These are phyloP conservation scores for Rhabdornis inornatus DNA, from an alignment of 2,113 vertebrate genomes.

Conservation along the genomic window DNA sequence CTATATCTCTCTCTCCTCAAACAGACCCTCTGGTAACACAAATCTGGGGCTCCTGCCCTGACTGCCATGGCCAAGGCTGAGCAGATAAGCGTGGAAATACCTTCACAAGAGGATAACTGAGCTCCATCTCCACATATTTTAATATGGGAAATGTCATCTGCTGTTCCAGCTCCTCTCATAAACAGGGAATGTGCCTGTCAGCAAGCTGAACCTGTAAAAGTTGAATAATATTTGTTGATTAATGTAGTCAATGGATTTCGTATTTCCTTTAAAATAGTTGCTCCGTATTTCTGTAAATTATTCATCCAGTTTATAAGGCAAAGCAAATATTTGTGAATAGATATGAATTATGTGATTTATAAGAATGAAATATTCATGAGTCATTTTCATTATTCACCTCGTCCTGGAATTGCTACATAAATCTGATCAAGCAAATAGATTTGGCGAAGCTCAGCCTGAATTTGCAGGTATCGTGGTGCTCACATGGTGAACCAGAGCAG, in stretches of 20 bases:
- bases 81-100: background rate
- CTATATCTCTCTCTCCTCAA: background rate
- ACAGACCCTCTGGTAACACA: background rate
- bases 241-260: slow-evolving; percentile 46
- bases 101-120: background rate
- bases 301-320: slow-evolving; percentile 50
- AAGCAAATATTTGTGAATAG: slow-evolving; percentile 66
- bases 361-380: slow-evolving; percentile 63
- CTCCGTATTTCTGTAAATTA: slow-evolving; percentile 37
- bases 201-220: slow-evolving; percentile 15
- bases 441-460: background rate
- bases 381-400: slow-evolving; percentile 59
- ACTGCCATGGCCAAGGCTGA: background rate
- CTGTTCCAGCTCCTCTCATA: slow-evolving; percentile 22
- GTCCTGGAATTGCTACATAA: slow-evolving; percentile 51
- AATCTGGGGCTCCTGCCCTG: background rate
- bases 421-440: slow-evolving; percentile 40
- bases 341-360: slow-evolving; percentile 53
- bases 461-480: background rate
- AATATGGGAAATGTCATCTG: background rate
- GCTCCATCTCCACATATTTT: background rate
- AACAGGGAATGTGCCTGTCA: slow-evolving; percentile 37
- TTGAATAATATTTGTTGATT: slow-evolving; percentile 63
- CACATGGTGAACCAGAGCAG: fast-evolving
- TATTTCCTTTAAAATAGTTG: slow-evolving; percentile 58